Conservation (phyloP, 2,797 vertebrate genomes). For the Atherinosoma microstoma region DNA sequence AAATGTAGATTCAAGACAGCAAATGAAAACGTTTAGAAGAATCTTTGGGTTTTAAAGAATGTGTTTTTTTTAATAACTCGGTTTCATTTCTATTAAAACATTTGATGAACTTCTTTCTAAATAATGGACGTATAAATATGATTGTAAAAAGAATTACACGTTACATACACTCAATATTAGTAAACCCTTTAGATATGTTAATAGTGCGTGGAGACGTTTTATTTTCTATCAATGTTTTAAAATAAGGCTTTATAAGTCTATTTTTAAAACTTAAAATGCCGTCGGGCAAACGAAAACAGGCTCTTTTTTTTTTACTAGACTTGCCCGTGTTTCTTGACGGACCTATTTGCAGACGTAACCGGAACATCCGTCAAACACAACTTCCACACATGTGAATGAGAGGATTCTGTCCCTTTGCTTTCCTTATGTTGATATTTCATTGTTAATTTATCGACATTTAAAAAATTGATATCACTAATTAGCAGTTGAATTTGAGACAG, state of each 20-base stretch:
- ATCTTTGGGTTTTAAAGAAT: too few species aligned
- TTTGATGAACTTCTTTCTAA: too few species aligned
- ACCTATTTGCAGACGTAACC: slow-evolving; percentile 62
- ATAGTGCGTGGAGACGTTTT: too few species aligned
- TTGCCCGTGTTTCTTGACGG: slow-evolving; percentile 60
- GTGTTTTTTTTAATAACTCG: too few species aligned
- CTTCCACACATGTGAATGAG: slow-evolving; percentile 74
- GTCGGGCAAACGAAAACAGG: not conserved
- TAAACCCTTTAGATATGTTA: too few species aligned
- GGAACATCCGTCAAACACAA: slow-evolving; percentile 68
- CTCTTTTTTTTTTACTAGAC: not conserved
- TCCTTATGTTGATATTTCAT: fast-evolving
- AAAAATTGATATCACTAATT: not conserved
- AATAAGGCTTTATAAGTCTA: not conserved
- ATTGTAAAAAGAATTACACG: too few species aligned
- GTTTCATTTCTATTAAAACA: too few species aligned
- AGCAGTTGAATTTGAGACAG: not conserved
- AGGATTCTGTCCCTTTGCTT: fast-evolving
- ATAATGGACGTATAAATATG: too few species aligned
- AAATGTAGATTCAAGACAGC: too few species aligned
- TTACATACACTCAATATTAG: too few species aligned
- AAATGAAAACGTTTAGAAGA: too few species aligned
- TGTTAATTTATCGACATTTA: not conserved
- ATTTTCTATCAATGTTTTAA: not conserved
- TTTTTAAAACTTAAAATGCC: too few species aligned